Percentiles rank a stretch among this genome's conserved stretches.
phyloP scores from a whole-genome alignment of 1,140 invertebrate species.

The Scaptomyza pallida region DNA sequence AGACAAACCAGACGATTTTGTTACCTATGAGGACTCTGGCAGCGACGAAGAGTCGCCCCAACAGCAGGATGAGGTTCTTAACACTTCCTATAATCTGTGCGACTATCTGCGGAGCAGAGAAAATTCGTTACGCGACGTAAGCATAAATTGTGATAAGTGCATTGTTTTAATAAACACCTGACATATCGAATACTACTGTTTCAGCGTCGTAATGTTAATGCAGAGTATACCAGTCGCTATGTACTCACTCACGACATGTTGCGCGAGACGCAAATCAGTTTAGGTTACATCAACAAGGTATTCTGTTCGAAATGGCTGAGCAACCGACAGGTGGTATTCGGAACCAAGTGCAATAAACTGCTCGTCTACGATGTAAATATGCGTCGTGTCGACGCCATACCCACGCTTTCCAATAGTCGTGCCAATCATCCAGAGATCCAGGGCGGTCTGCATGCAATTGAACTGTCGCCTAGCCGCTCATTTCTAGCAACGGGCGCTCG shows the following conservation, averaged over 20 bases:
- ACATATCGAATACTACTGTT: constrained; percentile 40
- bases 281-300: constrained; percentile 96
- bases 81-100: constrained; percentile 93
- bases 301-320: constrained; percentile 98
- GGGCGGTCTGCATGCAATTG: constrained; percentile 96
- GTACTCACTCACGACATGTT: constrained; percentile 95
- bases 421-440: constrained; percentile 87
- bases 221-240: constrained; percentile 92
- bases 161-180: constrained; percentile 11
- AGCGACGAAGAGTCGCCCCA: constrained; percentile 91
- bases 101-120: constrained; percentile 92
- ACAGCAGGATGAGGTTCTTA: constrained; percentile 89
- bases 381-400: constrained; percentile 92
- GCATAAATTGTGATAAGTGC: constrained; percentile 20
- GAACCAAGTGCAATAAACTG: constrained; percentile 98
- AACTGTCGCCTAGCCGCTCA: constrained; percentile 96
- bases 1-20: constrained; percentile 94
- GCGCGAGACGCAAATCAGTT: constrained; percentile 91
- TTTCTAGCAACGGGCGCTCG: constrained; percentile 96
- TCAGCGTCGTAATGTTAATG: constrained; percentile 88
- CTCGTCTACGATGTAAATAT: constrained; percentile 93
- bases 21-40: constrained; percentile 93
- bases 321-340: constrained; percentile 96
- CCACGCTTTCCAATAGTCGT: constrained; percentile 88
- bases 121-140: constrained; percentile 88